Percentiles rank a stretch among this genome's conserved stretches.
Conservation (phyloP, 92 coral and sea anemone genomes). For the Siderastrea siderea region DNA sequence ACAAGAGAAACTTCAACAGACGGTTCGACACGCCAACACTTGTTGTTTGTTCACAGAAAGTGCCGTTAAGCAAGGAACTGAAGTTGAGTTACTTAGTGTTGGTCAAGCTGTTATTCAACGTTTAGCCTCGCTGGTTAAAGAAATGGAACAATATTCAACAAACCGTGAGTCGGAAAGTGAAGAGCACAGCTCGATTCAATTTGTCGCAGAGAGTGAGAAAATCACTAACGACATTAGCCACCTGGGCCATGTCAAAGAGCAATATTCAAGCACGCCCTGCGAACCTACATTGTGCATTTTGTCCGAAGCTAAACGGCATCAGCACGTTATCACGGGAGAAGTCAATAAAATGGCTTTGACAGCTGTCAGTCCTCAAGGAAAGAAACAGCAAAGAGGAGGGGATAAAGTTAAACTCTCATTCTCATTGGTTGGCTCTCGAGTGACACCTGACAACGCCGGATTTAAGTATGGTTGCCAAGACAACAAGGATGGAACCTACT, state of each 20-base stretch:
- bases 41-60: constrained; percentile 74
- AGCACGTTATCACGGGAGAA: constrained; percentile 73
- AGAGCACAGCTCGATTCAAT: constrained; percentile 12
- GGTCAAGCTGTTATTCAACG: constrained; percentile 61
- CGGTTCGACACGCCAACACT: constrained; percentile 48
- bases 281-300: constrained; percentile 73
- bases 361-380: constrained; percentile 74
- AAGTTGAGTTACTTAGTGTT: constrained; percentile 70
- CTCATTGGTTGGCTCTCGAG: constrained; percentile 42
- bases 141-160: constrained; percentile 23
- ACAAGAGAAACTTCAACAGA: constrained; percentile 49
- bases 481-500: constrained; percentile 73
- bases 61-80: constrained; percentile 67
- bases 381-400: constrained; percentile 76
- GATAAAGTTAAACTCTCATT: constrained; percentile 66
- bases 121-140: constrained; percentile 54
- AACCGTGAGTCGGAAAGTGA: background rate
- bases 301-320: constrained; percentile 43
- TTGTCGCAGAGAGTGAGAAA: constrained; percentile 41
- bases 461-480: constrained; percentile 74
- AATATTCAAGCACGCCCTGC: constrained; percentile 46
- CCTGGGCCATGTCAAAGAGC: constrained; percentile 42
- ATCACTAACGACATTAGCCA: constrained; percentile 30
- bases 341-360: constrained; percentile 76
- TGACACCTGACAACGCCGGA: constrained; percentile 69